Evolutionary conservation across 1,140 invertebrate genomes (phyloP).

Genomic region (Tetragnatha versicolor): DNA sequence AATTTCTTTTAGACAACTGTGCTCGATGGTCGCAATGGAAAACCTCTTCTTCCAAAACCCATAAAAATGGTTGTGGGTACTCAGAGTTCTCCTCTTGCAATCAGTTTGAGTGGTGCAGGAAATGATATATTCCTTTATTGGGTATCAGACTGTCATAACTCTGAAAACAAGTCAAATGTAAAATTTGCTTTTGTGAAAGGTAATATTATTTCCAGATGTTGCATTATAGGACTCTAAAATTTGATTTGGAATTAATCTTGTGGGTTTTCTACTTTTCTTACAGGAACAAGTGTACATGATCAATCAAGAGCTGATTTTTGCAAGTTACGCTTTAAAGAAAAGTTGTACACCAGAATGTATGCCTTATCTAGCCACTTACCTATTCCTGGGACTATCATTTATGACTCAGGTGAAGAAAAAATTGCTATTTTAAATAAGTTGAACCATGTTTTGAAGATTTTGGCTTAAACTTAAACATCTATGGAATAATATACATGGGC

Average conservation of each 20-base stretch:
- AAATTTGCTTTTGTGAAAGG: slow-evolving; percentile 56
- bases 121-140: slow-evolving; percentile 80
- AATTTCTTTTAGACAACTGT: slow-evolving; percentile 69
- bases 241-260: not conserved
- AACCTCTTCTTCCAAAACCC: slow-evolving; percentile 70
- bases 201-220: slow-evolving; percentile 45
- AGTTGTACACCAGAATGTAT: slow-evolving; percentile 72
- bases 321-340: slow-evolving; percentile 74
- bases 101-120: slow-evolving; percentile 72
- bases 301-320: slow-evolving; percentile 76
- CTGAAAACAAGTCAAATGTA: slow-evolving; percentile 30
- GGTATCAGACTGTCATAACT: slow-evolving; percentile 72
- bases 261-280: slow-evolving; percentile 13
- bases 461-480: too few relatives aligned
- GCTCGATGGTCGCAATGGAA: slow-evolving; percentile 74
- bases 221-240: not conserved
- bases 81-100: slow-evolving; percentile 73
- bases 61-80: slow-evolving; percentile 74
- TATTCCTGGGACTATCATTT: slow-evolving; percentile 74
- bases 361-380: slow-evolving; percentile 75
- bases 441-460: too few relatives aligned
- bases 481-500: too few relatives aligned
- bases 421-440: too few relatives aligned
- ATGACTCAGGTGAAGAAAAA: slow-evolving; percentile 69
- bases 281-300: slow-evolving; percentile 71